Percentiles rank a stretch among this genome's conserved stretches.
Evolutionary conservation across 2,797 vertebrate genomes (phyloP).

Genomic region (Eleutherodactylus coqui): DNA sequence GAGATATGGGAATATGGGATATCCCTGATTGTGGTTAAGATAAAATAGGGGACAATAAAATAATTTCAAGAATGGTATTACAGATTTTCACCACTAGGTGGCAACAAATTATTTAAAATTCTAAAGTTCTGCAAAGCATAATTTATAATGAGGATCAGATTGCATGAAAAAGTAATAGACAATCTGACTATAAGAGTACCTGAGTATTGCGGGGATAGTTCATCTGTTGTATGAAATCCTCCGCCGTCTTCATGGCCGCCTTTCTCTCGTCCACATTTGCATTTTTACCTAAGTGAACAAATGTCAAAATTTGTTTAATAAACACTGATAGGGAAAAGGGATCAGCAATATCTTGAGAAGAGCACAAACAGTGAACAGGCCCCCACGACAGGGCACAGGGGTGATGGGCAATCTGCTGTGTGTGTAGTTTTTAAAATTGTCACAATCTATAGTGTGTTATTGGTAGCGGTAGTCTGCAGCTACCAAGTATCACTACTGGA

Average conservation of each 20-base stretch:
- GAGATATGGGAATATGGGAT: too few species aligned
- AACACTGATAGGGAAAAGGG: not conserved
- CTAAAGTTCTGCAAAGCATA: not conserved
- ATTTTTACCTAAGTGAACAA: constrained; percentile 75
- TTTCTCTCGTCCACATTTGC: constrained; percentile 88
- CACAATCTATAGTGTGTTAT: too few species aligned
- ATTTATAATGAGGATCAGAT: not conserved
- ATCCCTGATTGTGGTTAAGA: not conserved
- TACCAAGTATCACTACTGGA: too few species aligned
- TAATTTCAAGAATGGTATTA: not conserved
- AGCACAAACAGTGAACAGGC: not conserved
- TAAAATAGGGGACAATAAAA: not conserved
- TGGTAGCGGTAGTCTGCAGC: too few species aligned
- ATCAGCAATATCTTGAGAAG: not conserved
- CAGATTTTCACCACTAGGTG: not conserved
- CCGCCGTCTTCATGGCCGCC: constrained; percentile 90
- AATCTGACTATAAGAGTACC: constrained; percentile 69
- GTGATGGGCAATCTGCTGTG: too few species aligned
- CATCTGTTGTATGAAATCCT: constrained; percentile 88
- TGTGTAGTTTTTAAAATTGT: too few species aligned
- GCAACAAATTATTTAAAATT: not conserved
- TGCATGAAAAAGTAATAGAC: not conserved
- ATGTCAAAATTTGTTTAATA: not conserved
- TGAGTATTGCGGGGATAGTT: constrained; percentile 86
- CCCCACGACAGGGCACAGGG: not conserved